Conservation (phyloP, 2,888 invertebrate genomes). For the Drosophila infuscata region DNA sequence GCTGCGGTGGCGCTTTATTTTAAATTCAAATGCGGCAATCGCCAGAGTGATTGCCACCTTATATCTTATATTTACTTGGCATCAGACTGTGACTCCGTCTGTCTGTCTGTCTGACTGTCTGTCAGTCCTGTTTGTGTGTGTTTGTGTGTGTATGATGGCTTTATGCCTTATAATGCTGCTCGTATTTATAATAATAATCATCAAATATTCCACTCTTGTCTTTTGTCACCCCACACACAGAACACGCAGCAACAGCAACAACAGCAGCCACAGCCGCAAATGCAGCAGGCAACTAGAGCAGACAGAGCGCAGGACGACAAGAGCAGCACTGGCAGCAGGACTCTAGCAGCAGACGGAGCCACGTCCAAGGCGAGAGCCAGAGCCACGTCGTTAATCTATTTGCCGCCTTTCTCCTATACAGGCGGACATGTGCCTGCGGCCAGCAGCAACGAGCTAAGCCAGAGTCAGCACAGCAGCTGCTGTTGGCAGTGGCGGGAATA, state of each 20-base stretch:
- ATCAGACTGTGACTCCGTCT: constrained; percentile 1
- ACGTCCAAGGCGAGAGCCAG: constrained; percentile 68
- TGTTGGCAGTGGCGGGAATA: constrained; percentile 44
- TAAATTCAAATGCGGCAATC: constrained; percentile 71
- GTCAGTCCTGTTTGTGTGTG: constrained; percentile 8
- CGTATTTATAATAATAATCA: constrained; percentile 65
- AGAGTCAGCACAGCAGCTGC: constrained; percentile 21
- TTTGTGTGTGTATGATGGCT: constrained; percentile 30
- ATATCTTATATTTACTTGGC: constrained; percentile 54
- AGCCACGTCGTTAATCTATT: constrained; percentile 82
- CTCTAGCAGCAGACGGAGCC: constrained; percentile 21
- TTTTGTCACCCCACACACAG: constrained; percentile 53
- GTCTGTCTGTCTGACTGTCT: constrained; percentile 1
- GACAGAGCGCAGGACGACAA: constrained; percentile 40
- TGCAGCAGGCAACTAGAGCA: constrained; percentile 49
- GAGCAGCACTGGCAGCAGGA: constrained; percentile 32
- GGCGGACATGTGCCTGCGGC: constrained; percentile 81
- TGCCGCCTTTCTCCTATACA: constrained; percentile 81
- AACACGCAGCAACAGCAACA: constrained; percentile 47
- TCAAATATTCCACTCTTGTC: constrained; percentile 77
- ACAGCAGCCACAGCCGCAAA: constrained; percentile 30
- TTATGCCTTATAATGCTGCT: constrained; percentile 39
- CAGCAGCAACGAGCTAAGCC: constrained; percentile 46
- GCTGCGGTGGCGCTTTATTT: constrained; percentile 63
- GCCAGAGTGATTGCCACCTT: constrained; percentile 51